phyloP scores from a whole-genome alignment of 2,888 invertebrate species.

The Torymus tubicola region DNA sequence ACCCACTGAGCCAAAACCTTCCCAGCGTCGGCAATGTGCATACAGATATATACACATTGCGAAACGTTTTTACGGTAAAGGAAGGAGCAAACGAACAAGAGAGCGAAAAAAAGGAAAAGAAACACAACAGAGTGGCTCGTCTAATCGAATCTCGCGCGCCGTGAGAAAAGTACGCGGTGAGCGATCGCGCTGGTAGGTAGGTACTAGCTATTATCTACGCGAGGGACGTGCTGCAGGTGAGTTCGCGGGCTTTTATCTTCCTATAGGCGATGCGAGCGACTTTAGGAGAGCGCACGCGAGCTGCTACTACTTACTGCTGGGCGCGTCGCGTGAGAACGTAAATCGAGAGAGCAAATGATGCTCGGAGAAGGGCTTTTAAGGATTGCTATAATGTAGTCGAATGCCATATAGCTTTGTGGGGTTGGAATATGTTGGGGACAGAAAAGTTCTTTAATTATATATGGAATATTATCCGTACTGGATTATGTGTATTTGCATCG shows the following conservation, averaged over 20 bases:
- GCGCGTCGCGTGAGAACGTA: not conserved
- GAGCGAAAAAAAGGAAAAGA: not conserved
- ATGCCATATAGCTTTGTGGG: too few species aligned
- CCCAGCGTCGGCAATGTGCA: too few species aligned
- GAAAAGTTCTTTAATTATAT: too few species aligned
- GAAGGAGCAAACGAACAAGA: not conserved
- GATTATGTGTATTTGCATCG: too few species aligned
- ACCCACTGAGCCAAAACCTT: too few species aligned
- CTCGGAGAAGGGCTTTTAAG: too few species aligned
- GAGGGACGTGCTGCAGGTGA: conserved; percentile 5
- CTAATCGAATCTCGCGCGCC: conserved; percentile 7
- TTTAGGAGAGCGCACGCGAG: too few species aligned
- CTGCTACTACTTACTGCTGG: not conserved
- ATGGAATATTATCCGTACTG: too few species aligned
- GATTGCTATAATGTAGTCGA: too few species aligned
- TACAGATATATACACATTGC: not conserved
- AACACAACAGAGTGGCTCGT: not conserved
- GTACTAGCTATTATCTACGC: conserved; percentile 12
- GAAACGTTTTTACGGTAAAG: conserved; percentile 8
- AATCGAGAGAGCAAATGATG: not conserved
- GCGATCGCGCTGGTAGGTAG: not conserved
- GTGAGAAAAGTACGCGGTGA: conserved; percentile 16
- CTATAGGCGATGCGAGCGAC: too few species aligned
- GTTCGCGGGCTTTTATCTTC: not conserved
- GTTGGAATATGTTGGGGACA: too few species aligned